These are phyloP conservation scores for Misgurnus anguillicaudatus DNA, from an alignment of 2,113 vertebrate species.

Conservation along the genomic window DNA sequence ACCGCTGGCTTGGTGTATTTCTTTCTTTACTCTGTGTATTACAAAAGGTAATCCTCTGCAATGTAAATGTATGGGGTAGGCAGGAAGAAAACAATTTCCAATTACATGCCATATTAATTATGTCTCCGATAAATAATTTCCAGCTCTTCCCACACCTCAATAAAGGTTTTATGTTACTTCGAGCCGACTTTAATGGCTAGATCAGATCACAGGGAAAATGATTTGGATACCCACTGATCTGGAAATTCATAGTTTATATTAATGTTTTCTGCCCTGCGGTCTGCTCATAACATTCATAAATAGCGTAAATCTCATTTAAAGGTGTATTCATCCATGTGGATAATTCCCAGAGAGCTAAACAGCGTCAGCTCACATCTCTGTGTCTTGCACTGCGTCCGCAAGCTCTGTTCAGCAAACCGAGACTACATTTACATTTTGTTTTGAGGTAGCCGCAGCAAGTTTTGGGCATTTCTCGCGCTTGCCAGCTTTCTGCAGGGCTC, in stretches of 20 bases:
- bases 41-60: not conserved
- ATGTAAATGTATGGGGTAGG: not conserved
- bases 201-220: not conserved
- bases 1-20: too few relatives aligned
- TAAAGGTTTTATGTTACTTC: not conserved
- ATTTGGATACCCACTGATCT: constrained; percentile 5
- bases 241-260: constrained; percentile 15
- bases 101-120: constrained; percentile 10
- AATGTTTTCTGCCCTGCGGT: constrained; percentile 10
- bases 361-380: constrained; percentile 8
- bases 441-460: constrained; percentile 48
- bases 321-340: constrained; percentile 38
- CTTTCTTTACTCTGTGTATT: not conserved
- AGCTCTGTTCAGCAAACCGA: constrained; percentile 42
- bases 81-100: constrained; percentile 20
- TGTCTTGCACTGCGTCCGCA: constrained; percentile 34
- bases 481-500: not conserved
- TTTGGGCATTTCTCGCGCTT: not conserved
- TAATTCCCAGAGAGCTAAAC: constrained; percentile 7
- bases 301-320: constrained; percentile 49
- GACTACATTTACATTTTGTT: constrained; percentile 63
- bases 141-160: not conserved
- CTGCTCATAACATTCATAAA: constrained; percentile 31
- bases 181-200: not conserved
- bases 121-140: not conserved